phyloP scores from a whole-genome alignment of 2,113 vertebrate genomes.

The Orycteropus afer region DNA sequence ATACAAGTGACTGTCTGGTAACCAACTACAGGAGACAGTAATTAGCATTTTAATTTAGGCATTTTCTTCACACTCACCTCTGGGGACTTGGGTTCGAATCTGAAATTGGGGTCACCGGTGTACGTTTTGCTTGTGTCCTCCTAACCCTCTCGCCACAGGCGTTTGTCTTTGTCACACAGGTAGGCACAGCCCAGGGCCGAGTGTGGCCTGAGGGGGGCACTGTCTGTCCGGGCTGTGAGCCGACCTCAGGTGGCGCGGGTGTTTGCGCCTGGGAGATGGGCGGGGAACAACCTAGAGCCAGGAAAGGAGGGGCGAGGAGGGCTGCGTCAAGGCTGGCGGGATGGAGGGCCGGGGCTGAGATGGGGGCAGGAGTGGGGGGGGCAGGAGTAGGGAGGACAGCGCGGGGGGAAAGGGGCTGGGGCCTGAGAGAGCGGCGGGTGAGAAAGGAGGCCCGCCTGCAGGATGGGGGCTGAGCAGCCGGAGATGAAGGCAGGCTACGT shows the following conservation, averaged over 20 bases:
- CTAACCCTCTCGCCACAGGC: not conserved
- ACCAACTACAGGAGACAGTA: slow-evolving; percentile 71
- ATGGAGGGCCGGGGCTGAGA: not conserved
- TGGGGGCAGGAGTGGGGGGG: not conserved
- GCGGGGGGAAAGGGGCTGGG: too few relatives aligned
- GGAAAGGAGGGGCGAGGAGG: not conserved
- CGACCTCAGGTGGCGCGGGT: not conserved
- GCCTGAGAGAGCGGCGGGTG: not conserved
- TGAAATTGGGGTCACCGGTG: slow-evolving; percentile 77
- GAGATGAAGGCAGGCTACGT: not conserved
- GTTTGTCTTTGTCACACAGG: slow-evolving; percentile 48
- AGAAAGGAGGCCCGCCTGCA: accelerated
- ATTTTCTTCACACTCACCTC: slow-evolving; percentile 74
- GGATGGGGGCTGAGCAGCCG: not conserved
- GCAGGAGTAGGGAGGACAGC: not conserved
- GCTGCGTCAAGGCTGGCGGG: not conserved
- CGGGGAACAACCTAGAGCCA: accelerated
- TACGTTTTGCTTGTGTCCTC: slow-evolving; percentile 47
- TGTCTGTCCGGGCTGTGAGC: slow-evolving; percentile 30
- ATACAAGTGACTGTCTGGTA: slow-evolving; percentile 59
- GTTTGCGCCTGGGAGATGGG: not conserved
- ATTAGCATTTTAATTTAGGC: slow-evolving; percentile 83
- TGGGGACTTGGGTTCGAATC: slow-evolving; percentile 76
- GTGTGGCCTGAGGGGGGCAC: slow-evolving; percentile 48
- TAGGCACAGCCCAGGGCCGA: not conserved